Percentiles rank a stretch among this genome's conserved stretches.
These are phyloP conservation scores for Dascyllus trimaculatus DNA, from an alignment of 2,113 vertebrate species.

Conservation along the genomic window DNA sequence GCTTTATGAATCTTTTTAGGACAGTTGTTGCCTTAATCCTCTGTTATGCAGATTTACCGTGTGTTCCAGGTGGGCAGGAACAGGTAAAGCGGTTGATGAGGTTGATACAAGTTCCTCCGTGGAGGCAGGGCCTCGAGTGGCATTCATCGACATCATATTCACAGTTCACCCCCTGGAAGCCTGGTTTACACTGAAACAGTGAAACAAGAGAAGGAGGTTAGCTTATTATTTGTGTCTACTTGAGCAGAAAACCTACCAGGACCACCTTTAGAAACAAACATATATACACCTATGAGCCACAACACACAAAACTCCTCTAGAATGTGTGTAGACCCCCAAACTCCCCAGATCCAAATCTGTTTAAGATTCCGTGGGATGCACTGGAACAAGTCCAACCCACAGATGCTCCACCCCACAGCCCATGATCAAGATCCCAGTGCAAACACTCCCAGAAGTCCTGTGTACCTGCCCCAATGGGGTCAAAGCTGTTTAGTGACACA, in stretches of 20 bases:
- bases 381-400: too few species aligned
- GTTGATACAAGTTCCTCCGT: conserved; percentile 93
- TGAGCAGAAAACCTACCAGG: conserved; percentile 1
- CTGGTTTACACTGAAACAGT: conserved; percentile 87
- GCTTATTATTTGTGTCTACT: neutral
- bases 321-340: too few species aligned
- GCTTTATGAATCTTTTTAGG: neutral
- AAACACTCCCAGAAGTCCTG: too few species aligned
- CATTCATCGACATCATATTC: conserved; percentile 94
- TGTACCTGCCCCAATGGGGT: too few species aligned
- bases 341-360: too few species aligned
- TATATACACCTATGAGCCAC: neutral
- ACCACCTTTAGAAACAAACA: conserved; percentile 3
- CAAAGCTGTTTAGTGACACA: neutral
- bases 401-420: too few species aligned
- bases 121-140: conserved; percentile 89
- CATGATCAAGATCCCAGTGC: too few species aligned
- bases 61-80: conserved; percentile 92
- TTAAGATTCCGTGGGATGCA: too few species aligned
- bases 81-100: conserved; percentile 93
- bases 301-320: too few species aligned
- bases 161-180: conserved; percentile 93
- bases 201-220: conserved; percentile 14
- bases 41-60: conserved; percentile 81
- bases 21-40: neutral